Evolutionary conservation across 1,140 invertebrate species (phyloP).

Genomic region (Linepithema humile): DNA sequence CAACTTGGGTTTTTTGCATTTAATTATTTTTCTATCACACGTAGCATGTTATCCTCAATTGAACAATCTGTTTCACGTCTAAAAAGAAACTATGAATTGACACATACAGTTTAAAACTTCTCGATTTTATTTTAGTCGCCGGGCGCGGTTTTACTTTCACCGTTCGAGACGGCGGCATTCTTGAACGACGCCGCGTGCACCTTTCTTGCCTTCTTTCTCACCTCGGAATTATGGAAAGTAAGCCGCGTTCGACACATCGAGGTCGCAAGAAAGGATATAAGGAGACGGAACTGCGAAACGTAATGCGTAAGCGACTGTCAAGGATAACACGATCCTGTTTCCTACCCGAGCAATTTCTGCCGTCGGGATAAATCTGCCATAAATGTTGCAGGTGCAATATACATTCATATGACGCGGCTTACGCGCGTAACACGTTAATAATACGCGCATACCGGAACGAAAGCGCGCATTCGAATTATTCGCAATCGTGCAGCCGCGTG

Average conservation of each 20-base stretch:
- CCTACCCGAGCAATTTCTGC: slow-evolving; percentile 27
- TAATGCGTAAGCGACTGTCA: slow-evolving; percentile 28
- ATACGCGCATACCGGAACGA: not conserved
- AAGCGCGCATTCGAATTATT: slow-evolving; percentile 9
- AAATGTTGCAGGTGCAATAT: not conserved
- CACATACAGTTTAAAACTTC: slow-evolving; percentile 14
- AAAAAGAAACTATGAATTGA: not conserved
- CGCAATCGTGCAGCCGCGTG: not conserved
- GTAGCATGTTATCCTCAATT: not conserved
- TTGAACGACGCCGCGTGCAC: not conserved
- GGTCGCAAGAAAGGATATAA: slow-evolving; percentile 36
- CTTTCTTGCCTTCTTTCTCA: slow-evolving; percentile 4
- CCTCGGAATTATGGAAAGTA: slow-evolving; percentile 34
- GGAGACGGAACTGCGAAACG: slow-evolving; percentile 3
- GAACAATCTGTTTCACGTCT: too few species aligned
- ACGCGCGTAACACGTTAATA: slow-evolving; percentile 16
- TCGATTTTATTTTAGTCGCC: slow-evolving; percentile 21
- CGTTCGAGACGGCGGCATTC: slow-evolving; percentile 18
- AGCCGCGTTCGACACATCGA: slow-evolving; percentile 31
- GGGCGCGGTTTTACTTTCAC: slow-evolving; percentile 64
- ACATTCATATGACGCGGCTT: not conserved
- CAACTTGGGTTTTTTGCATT: not conserved
- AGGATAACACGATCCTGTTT: slow-evolving; percentile 41
- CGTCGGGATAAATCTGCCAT: not conserved
- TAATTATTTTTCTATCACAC: not conserved